These are phyloP conservation scores for Drosophila tristis DNA, from an alignment of 1,140 invertebrate species.

Conservation along the genomic window DNA sequence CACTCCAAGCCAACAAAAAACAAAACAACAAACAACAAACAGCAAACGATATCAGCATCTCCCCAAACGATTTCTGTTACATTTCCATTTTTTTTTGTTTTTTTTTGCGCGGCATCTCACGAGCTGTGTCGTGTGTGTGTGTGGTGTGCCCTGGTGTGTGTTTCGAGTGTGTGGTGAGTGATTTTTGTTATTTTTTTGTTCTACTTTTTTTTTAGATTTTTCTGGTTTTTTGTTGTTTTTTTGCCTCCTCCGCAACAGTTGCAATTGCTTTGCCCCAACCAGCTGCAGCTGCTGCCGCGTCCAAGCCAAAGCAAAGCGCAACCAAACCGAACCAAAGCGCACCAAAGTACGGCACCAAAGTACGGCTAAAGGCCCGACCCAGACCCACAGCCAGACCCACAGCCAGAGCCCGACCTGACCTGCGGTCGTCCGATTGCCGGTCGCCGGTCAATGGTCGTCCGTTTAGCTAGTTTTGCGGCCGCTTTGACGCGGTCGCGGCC, in stretches of 20 bases:
- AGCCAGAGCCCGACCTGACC: conserved; percentile 10
- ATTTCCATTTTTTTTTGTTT: conserved; percentile 1
- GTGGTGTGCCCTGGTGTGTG: conserved; percentile 2
- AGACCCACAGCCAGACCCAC: background rate
- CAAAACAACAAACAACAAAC: no score
- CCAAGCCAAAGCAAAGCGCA: background rate
- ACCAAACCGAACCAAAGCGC: background rate
- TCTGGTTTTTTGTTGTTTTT: conserved; percentile 7
- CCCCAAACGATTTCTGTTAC: conserved; percentile 8
- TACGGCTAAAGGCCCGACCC: conserved; percentile 1
- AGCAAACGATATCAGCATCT: no score
- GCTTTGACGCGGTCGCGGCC: conserved; percentile 71
- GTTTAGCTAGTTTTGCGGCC: conserved; percentile 76
- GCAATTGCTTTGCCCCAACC: conserved; percentile 21
- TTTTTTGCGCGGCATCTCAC: background rate
- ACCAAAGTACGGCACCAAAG: no score
- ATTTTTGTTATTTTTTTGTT: background rate
- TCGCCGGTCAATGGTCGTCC: conserved; percentile 21
- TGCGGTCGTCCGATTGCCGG: conserved; percentile 51
- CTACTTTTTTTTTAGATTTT: conserved; percentile 12
- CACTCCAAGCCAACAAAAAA: no score
- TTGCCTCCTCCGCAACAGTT: conserved; percentile 44
- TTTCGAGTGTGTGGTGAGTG: conserved; percentile 39
- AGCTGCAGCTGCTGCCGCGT: no score
- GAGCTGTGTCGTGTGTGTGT: conserved; percentile 19